A percentile compares a stretch with the other conserved stretches of the same genome.
These are phyloP conservation scores for Lepas anatifera DNA, from an alignment of 2,888 invertebrate species.

Conservation along the genomic window DNA sequence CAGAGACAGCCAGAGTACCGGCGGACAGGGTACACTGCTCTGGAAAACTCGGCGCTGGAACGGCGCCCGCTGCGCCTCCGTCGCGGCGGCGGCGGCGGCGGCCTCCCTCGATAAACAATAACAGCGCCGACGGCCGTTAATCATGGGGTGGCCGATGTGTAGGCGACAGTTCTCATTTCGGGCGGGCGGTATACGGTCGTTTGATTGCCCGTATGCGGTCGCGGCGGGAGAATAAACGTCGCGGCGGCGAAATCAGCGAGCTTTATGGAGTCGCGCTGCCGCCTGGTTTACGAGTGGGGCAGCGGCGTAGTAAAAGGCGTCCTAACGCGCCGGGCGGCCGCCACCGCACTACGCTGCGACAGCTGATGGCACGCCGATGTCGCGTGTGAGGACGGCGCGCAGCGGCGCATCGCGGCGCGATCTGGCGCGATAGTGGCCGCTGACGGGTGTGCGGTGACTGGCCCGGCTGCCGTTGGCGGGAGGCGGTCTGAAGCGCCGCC, in stretches of 20 bases:
- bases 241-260: constrained; percentile 5
- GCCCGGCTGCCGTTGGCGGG: neutral
- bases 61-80: too few relatives aligned
- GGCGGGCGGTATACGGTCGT: neutral
- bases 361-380: neutral
- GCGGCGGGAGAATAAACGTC: neutral
- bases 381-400: neutral
- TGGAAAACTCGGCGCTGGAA: too few relatives aligned
- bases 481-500: neutral
- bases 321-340: neutral
- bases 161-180: constrained; percentile 5
- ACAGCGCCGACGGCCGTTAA: neutral
- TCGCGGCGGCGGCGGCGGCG: neutral
- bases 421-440: neutral
- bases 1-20: too few relatives aligned
- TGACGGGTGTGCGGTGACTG: neutral
- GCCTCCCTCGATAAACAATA: constrained; percentile 9
- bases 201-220: constrained; percentile 12
- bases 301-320: neutral
- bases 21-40: too few relatives aligned
- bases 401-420: neutral
- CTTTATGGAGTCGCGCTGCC: neutral
- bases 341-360: constrained; percentile 2
- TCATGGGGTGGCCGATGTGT: constrained; percentile 1
- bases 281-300: neutral